Evolutionary conservation across 1,140 invertebrate genomes (phyloP), one percentile per base, ranked within the genome.

Genomic region (Armadillidium nasatum): DNA sequence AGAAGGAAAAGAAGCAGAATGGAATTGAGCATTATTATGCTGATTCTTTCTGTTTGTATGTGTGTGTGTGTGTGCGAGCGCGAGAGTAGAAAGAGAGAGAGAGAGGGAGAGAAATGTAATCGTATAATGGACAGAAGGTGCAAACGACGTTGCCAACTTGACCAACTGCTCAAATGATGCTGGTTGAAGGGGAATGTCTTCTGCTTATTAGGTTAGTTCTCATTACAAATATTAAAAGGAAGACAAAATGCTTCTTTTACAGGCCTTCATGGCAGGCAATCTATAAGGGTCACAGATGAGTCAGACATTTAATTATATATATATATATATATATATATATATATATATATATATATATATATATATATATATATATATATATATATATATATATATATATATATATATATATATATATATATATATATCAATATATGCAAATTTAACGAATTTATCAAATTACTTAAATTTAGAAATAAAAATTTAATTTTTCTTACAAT

Each of bases 361-460:
- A 60, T 60, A 33, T 60, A 19, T 60, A 60, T 60, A 60, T 60
- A 60, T 19, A 19, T 60, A 19, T 60, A 15, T n/a, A 19, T 60
- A 60, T 60, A 60, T 60, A 60, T 15, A 60, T 13, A 15, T 60
- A 19, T 60, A 60, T 60, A 60, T 60, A 60, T 60, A 60, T 60
- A 60, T 60, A 60, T 60, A 60, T 60, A 60, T 60, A 60, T 60
- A 60, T 60, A 60, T 60, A 60, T 60, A 60, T 60, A 60, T 60
- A 60, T 60, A 60, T 60, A 7, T 60, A 60, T 15, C n/a, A n/a
- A n/a, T n/a, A n/a, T n/a, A 3, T 60, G 1, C 50, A 1, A 3
- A 7, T 60, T n/a, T 60, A 1, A 3, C 1, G 50, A 2, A 7
- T 1, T 7, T 2, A 60, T 60, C 3, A 60, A 7, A 50, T 15